Evolutionary conservation across 2,888 invertebrate genomes (phyloP).

Genomic region (Limnephilus rhombicus): DNA sequence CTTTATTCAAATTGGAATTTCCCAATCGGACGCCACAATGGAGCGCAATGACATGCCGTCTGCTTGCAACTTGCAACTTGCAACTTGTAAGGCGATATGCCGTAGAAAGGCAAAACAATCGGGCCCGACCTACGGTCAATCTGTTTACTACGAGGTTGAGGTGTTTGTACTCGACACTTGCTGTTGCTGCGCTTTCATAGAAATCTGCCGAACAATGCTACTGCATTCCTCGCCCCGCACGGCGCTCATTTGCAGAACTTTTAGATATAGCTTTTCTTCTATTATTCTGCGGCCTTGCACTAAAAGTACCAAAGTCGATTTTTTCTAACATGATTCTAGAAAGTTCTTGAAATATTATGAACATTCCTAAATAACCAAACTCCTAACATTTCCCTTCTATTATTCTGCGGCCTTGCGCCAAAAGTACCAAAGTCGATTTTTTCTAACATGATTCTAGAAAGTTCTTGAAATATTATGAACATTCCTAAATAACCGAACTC

Average conservation of each 20-base stretch:
- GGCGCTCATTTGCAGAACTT: background rate
- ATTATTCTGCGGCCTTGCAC: no score
- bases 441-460: background rate
- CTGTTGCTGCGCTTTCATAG: background rate
- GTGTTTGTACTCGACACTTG: background rate
- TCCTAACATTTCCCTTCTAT: no score
- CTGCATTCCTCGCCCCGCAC: background rate
- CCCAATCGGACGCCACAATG: no score
- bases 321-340: background rate
- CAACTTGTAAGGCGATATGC: no score
- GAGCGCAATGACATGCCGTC: no score
- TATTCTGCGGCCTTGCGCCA: no score
- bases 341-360: background rate
- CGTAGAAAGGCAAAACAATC: no score
- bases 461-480: background rate
- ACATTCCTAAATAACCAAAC: background rate
- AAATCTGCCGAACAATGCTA: background rate
- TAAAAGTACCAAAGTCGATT: background rate
- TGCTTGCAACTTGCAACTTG: no score
- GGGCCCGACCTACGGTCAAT: no score
- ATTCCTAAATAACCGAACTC: background rate
- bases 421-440: background rate
- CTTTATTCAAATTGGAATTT: no score
- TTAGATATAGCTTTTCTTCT: background rate
- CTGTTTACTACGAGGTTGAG: no score